Evolutionary conservation across 2,888 invertebrate genomes (phyloP), one percentile per base, ranked within the genome.

Genomic region (Taenaris catops): DNA sequence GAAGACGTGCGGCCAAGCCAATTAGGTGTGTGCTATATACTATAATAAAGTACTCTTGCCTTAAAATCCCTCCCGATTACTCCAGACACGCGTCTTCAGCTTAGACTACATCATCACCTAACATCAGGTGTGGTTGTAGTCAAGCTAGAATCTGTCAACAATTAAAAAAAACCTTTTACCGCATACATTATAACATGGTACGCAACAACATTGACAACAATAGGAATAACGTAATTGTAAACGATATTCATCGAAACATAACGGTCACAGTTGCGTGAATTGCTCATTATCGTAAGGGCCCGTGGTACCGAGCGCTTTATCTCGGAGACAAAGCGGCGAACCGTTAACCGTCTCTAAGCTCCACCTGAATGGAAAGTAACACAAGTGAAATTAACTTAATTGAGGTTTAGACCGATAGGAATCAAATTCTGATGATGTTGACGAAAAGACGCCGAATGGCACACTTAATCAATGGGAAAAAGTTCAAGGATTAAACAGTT

Each of bases 331-430:
- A 79, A 73, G 62, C 67, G 52, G 48, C 42, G 46, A 53, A 69
- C 80, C 80, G 80, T 80, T 80, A 79, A 53, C 44, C 52, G 40
- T 53, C 49, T 51, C 52, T 58, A 56, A 33, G 46, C 25, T 41
- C 41, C 34, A 44, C 39, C 48, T 48, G 54, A 53, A 58, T 66
- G 60, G 72, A 79, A 80, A 79, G 74, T 71, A 75, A 74, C 63
- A 71, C 71, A 65, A 71, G 65, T 76, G 73, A 65, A 68, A 71
- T 74, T 63, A 68, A 58, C 58, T 70, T 78, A 71, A 80, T 80
- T 73, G 65, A 63, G 65, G 62, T 62, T 64, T 58, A 63, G 55
- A 51, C 19, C 20, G 23, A 34, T 33, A 25, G 20, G 34, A 25
- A 39, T 43, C 34, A 32, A 31, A 35, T 38, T 28, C 20, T 38